These are phyloP conservation scores for Eutrigla gurnardus DNA, from an alignment of 2,797 vertebrate species.

Conservation along the genomic window DNA sequence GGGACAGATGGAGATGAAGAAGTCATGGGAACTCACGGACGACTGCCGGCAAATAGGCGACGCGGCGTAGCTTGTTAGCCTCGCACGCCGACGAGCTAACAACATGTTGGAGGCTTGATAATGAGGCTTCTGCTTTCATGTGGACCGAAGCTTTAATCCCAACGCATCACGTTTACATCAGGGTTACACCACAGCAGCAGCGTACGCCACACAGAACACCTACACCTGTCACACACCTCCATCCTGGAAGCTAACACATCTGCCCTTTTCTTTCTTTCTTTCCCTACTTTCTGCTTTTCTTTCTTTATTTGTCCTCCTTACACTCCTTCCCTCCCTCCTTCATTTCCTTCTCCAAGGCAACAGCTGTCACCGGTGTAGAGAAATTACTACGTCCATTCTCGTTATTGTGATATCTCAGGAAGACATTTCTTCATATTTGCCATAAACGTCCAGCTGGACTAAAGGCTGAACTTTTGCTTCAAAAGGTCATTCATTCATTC, in stretches of 20 bases:
- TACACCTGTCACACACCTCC: too few relatives aligned
- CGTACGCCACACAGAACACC: too few relatives aligned
- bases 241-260: background rate
- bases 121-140: conserved; percentile 59
- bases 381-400: background rate
- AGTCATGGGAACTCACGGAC: conserved; percentile 1
- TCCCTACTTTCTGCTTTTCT: background rate
- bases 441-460: background rate
- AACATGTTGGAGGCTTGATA: conserved; percentile 44
- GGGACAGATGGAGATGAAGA: background rate
- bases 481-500: too few relatives aligned
- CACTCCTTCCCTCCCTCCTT: background rate
- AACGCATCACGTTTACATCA: background rate
- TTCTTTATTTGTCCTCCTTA: background rate
- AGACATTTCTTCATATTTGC: background rate
- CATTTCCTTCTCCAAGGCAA: background rate
- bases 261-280: background rate
- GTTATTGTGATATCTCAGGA: background rate
- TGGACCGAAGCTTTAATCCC: conserved; percentile 57
- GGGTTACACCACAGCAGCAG: background rate
- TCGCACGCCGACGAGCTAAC: conserved; percentile 44
- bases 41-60: conserved; percentile 18
- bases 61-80: conserved; percentile 40
- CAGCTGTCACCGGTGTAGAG: too few relatives aligned
- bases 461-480: background rate